Conservation (phyloP, 2,113 vertebrate species). For the Platichthys flesus region DNA sequence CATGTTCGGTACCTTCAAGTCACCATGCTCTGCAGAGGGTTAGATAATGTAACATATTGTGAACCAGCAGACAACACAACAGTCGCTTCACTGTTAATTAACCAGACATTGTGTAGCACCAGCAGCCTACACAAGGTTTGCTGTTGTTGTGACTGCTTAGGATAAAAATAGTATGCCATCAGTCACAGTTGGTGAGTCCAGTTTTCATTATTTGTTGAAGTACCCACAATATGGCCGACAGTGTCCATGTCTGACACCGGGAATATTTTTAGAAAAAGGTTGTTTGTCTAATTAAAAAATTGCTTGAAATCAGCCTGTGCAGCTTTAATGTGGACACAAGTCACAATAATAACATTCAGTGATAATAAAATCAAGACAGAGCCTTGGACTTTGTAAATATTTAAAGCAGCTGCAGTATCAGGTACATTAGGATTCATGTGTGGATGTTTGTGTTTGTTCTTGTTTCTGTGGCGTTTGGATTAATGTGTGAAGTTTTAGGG, state of each 20-base stretch:
- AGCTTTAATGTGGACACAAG: too few relatives aligned
- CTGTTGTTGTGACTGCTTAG: background rate
- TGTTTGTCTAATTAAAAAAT: background rate
- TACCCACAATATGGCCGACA: background rate
- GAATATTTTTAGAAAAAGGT: background rate
- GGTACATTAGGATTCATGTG: too few relatives aligned
- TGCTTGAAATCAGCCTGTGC: too few relatives aligned
- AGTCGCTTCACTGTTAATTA: background rate
- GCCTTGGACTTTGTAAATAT: too few relatives aligned
- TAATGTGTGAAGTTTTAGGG: too few relatives aligned
- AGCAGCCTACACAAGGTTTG: background rate
- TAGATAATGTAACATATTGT: background rate
- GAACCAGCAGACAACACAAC: background rate
- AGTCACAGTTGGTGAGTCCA: background rate
- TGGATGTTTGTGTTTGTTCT: too few relatives aligned
- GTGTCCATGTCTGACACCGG: background rate
- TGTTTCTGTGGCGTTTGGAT: too few relatives aligned
- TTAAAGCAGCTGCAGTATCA: too few relatives aligned
- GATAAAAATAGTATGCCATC: background rate
- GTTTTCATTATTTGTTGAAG: background rate
- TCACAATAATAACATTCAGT: too few relatives aligned
- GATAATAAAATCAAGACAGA: too few relatives aligned
- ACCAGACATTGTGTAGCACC: background rate
- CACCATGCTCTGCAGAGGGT: too few relatives aligned
- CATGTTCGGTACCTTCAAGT: too few relatives aligned